Base-by-base conservation (phyloP, 2,113 vertebrate genomes). In the Catharus bicknelli region DNA sequence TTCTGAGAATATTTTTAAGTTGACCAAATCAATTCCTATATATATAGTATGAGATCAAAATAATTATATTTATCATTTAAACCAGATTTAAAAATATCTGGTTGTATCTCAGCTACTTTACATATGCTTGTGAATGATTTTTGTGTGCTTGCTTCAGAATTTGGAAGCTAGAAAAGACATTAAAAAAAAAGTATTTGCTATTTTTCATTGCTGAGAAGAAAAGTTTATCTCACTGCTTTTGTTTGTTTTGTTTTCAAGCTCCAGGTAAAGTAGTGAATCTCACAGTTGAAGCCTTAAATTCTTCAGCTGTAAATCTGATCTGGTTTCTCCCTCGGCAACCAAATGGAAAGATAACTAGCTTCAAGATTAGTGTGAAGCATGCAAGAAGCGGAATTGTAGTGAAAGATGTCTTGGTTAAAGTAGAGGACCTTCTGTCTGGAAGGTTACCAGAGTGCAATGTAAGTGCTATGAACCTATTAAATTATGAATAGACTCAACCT, bases 341-440 rank as follows among this genome's bases (percentile, higher is more conserved):
- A 93, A 99, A 99, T 86, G 99, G 99, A 57, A 99, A 99, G 95
- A 99, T 99, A 96, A 99, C 98, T 54, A 98, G 98, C 96, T 99
- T 99, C 96, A 98, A 98, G 61, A 98, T 99, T 64, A 99, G 99
- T 93, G 98, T 98, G 61, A 99, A 99, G 90, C 98, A 99, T n/a
- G 98, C 98, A 90, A 98, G 99, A 91, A 99, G 98, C 25, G 98
- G 98, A 25, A 97, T 98, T 96, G 96, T 98, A 11, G 98, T 99
- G 73, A 98, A 98, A 63, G 98, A 94, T 54, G 98, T 99, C 88
- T 98, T 98, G 79, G 97, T 99, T 94, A 98, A 98, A 62, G 99
- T 99, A 15, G 99, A 99, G 85, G 98, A 99, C 66, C 98, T 99
- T 97, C 98, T 99, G 96, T 98, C 97, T 25, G 98, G 97, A 77